Evolutionary conservation across 1,140 invertebrate genomes (phyloP).

Genomic region (Sarcophaga peregrina): DNA sequence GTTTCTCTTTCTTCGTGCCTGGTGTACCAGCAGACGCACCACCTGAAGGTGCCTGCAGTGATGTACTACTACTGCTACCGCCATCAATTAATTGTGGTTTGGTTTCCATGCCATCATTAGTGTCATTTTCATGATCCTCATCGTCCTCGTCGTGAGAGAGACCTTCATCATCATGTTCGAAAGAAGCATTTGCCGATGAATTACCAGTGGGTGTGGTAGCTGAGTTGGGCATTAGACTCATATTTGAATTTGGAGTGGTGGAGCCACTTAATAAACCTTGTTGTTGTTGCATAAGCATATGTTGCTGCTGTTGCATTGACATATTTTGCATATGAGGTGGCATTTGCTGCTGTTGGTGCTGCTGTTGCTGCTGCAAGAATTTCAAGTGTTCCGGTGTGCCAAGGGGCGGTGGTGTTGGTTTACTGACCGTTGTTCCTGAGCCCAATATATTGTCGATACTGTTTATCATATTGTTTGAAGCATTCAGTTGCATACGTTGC

Average conservation of each 20-base stretch:
- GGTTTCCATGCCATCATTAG: slow-evolving; percentile 55
- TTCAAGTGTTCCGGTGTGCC: background rate
- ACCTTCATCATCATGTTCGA: slow-evolving; percentile 60
- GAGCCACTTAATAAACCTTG: background rate
- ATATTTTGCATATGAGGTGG: slow-evolving; percentile 42
- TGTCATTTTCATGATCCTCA: slow-evolving; percentile 61
- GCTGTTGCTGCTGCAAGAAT: slow-evolving; percentile 43
- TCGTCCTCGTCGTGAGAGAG: slow-evolving; percentile 63
- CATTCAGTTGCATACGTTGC: slow-evolving; percentile 46
- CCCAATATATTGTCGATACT: slow-evolving; percentile 46
- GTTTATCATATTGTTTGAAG: slow-evolving; percentile 33
- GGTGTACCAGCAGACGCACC: slow-evolving; percentile 46
- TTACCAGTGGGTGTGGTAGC: slow-evolving; percentile 11
- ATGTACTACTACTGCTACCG: slow-evolving; percentile 63
- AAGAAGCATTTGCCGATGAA: slow-evolving; percentile 41
- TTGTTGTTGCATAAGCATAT: slow-evolving; percentile 37
- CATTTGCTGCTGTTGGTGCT: slow-evolving; percentile 42
- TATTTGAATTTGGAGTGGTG: background rate
- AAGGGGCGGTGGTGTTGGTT: background rate
- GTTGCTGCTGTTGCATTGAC: slow-evolving; percentile 9
- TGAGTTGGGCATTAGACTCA: slow-evolving; percentile 33
- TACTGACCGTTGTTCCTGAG: background rate
- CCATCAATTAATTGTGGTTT: slow-evolving; percentile 64
- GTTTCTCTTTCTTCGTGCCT: slow-evolving; percentile 62
- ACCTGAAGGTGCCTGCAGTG: slow-evolving; percentile 58